phyloP scores from a whole-genome alignment of 2,888 invertebrate species.

The Leptopilina syphax region DNA sequence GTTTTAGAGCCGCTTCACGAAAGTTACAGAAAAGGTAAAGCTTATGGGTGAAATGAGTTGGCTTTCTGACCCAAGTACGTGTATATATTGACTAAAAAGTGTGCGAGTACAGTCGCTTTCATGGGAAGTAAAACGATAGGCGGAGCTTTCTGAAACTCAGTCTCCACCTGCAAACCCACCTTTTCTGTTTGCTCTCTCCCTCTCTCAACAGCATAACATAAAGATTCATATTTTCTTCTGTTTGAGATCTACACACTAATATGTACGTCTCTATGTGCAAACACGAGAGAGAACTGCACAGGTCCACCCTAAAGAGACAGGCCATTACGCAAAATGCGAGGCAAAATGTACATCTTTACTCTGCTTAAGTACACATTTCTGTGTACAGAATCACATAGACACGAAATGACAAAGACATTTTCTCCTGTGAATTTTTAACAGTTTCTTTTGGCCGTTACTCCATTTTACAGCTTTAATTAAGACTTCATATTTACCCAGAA shows the following conservation, averaged over 20 bases:
- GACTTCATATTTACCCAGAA: constrained; percentile 15
- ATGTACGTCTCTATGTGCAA: not conserved
- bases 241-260: constrained; percentile 21
- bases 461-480: constrained; percentile 10
- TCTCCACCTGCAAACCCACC: constrained; percentile 68
- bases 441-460: not conserved
- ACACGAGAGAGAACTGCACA: constrained; percentile 5
- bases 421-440: constrained; percentile 7
- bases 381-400: not conserved
- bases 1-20: too few relatives aligned
- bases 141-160: constrained; percentile 66
- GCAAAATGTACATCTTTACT: constrained; percentile 9
- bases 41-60: too few relatives aligned
- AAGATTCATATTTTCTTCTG: constrained; percentile 30
- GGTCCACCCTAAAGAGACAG: constrained; percentile 30
- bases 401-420: constrained; percentile 10
- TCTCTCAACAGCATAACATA: not conserved
- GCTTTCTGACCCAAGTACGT: constrained; percentile 26
- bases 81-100: constrained; percentile 43
- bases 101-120: constrained; percentile 53
- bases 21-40: too few relatives aligned
- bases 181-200: constrained; percentile 49
- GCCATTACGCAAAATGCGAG: constrained; percentile 16
- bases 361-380: constrained; percentile 1
- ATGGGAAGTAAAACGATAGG: constrained; percentile 61